Evolutionary conservation across 1,140 invertebrate species (phyloP).

Genomic region (Lepeophtheirus salmonis): DNA sequence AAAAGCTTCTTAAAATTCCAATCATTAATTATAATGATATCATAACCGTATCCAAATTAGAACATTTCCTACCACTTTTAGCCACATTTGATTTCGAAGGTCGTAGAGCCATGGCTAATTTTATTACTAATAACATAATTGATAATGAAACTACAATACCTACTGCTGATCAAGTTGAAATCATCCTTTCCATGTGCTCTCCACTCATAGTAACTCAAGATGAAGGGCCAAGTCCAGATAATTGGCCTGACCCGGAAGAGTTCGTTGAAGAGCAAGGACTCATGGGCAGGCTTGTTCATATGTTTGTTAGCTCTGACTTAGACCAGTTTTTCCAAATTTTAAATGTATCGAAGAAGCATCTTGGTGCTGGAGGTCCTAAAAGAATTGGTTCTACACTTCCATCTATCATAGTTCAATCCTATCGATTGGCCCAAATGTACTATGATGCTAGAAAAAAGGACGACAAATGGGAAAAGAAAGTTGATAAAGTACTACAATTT

Average conservation of each 20-base stretch:
- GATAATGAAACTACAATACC: conserved; percentile 71
- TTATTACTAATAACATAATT: conserved; percentile 66
- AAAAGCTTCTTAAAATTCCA: conserved; percentile 78
- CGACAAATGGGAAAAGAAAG: conserved; percentile 95
- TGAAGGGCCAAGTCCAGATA: conserved; percentile 43
- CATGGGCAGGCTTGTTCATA: conserved; percentile 42
- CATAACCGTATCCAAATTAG: conserved; percentile 49
- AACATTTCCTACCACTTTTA: conserved; percentile 64
- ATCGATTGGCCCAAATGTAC: conserved; percentile 51
- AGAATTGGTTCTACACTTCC: conserved; percentile 79
- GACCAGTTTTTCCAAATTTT: neutral
- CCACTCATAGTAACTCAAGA: conserved; percentile 68
- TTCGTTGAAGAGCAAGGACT: conserved; percentile 90
- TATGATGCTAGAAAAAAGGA: conserved; percentile 36
- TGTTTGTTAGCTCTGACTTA: neutral
- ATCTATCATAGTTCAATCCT: conserved; percentile 1
- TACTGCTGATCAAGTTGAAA: conserved; percentile 49
- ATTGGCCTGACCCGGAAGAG: conserved; percentile 56
- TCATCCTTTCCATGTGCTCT: conserved; percentile 56
- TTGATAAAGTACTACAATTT: conserved; percentile 93
- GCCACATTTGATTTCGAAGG: conserved; percentile 66
- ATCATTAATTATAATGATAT: conserved; percentile 86
- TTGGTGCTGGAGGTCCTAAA: conserved; percentile 64
- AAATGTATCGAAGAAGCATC: conserved; percentile 30
- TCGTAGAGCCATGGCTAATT: conserved; percentile 61